Evolutionary conservation across 1,140 invertebrate species (phyloP), one percentile per base, ranked within the genome.

Genomic region (Ylistrum balloti): DNA sequence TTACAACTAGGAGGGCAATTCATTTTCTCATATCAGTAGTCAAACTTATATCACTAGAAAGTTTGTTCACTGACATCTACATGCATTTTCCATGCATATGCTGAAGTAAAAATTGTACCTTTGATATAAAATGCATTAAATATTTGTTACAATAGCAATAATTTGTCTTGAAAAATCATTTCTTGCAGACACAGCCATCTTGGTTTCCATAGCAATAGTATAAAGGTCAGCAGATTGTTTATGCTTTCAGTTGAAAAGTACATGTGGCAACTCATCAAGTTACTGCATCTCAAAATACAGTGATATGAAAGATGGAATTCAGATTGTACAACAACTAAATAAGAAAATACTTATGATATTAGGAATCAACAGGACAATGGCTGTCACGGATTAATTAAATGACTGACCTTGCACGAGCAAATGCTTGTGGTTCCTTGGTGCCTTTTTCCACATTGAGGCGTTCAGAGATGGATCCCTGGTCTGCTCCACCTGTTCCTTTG

Each of bases 381-480:
- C 41, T 17, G 56, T 28, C 56, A 74, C 9, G n/a, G 11, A 28
- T 5, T 28, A 28, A 5, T 17, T 74, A 28, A 17, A 15, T 22
- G 20, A 48, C 89, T 87, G 88, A 93, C 93, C 93, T 92, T 33
- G 93, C 93, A 74, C 93, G 87, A 33, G 93, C 93, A 91, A 93
- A 92, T 22, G 91, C 88, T 45, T 93, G 90, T 11, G 92, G 93
- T 87, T 93, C 92, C n/a, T 74, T 74, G n/a, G 56, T 74, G 22
- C 22, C 13, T n/a, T 74, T 74, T 28, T 74, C 56, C 56, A 74
- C 56, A 74, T 74, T 74, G 56, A 74, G 56, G 56, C 56, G 56
- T 28, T 74, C 56, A 28, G 56, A 74, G 20, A 74, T n/a, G 22
- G 56, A 74, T 74, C 56, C 56, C 56, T 28, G 22, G 22, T 74